These are phyloP conservation scores for Ips nitidus DNA, from an alignment of 1,140 invertebrate species.

Conservation along the genomic window DNA sequence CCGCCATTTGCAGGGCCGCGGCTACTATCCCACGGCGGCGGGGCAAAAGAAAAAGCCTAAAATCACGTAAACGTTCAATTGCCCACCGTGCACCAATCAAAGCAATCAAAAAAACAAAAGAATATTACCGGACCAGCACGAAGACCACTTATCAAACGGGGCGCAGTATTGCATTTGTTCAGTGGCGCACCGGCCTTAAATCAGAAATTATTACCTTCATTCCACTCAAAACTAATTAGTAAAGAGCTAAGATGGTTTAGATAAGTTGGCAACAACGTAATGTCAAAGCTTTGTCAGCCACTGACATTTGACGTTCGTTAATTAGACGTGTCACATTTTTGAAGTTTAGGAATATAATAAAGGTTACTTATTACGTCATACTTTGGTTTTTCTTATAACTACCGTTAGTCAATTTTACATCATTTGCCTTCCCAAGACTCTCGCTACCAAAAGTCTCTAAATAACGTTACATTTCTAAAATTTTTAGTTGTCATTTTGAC, in stretches of 20 bases:
- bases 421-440: too few relatives aligned
- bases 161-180: constrained; percentile 13
- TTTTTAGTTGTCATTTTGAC: too few relatives aligned
- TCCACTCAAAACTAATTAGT: too few relatives aligned
- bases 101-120: constrained; percentile 30
- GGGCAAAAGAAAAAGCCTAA: constrained; percentile 22
- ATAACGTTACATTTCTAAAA: too few relatives aligned
- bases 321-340: too few relatives aligned
- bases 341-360: neutral
- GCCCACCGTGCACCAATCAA: constrained; percentile 29
- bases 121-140: constrained; percentile 19
- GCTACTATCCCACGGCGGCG: constrained; percentile 24
- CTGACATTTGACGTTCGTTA: too few relatives aligned
- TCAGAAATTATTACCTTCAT: too few relatives aligned
- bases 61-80: constrained; percentile 35
- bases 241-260: too few relatives aligned
- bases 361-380: neutral
- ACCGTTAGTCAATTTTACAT: too few relatives aligned
- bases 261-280: too few relatives aligned
- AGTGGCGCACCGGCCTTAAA: constrained; percentile 11
- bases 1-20: constrained; percentile 12
- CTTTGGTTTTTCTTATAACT: neutral
- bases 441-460: too few relatives aligned
- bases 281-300: too few relatives aligned
- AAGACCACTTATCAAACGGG: constrained; percentile 26